Evolutionary conservation across 2,113 vertebrate genomes (phyloP).

Genomic region (Amia ocellicauda): DNA sequence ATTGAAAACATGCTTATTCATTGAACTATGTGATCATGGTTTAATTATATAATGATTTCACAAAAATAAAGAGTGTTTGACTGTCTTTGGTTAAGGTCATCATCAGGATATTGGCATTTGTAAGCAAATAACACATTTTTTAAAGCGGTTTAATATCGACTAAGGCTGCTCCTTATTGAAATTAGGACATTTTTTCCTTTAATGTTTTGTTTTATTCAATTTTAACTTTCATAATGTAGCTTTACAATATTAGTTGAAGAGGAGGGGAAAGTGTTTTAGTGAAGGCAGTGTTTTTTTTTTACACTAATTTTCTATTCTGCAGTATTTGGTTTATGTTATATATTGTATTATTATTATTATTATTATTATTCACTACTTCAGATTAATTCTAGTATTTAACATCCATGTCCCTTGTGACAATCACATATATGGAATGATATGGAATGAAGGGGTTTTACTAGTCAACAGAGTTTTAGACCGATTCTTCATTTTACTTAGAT

Average conservation of each 20-base stretch:
- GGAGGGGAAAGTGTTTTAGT: too few relatives aligned
- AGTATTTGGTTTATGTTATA: neutral
- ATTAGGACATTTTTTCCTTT: neutral
- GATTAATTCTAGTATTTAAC: neutral
- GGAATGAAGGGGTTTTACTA: too few relatives aligned
- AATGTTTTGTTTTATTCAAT: neutral
- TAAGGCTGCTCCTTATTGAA: neutral
- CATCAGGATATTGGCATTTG: neutral
- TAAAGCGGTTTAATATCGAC: neutral
- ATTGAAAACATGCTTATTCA: too few relatives aligned
- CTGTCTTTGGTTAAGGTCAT: neutral
- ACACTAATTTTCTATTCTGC: neutral
- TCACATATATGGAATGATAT: too few relatives aligned
- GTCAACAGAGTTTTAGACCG: too few relatives aligned
- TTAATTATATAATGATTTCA: neutral
- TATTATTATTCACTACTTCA: neutral
- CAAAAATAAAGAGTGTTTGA: neutral
- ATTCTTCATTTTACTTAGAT: too few relatives aligned
- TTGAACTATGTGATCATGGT: too few relatives aligned
- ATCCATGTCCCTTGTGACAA: too few relatives aligned
- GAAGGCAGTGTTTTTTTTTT: neutral
- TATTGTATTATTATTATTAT: too few relatives aligned
- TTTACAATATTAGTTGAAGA: too few relatives aligned
- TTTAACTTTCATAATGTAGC: neutral
- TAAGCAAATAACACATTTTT: neutral